phyloP scores from a whole-genome alignment of 2,888 invertebrate genomes.

The Dilophus febrilis region DNA sequence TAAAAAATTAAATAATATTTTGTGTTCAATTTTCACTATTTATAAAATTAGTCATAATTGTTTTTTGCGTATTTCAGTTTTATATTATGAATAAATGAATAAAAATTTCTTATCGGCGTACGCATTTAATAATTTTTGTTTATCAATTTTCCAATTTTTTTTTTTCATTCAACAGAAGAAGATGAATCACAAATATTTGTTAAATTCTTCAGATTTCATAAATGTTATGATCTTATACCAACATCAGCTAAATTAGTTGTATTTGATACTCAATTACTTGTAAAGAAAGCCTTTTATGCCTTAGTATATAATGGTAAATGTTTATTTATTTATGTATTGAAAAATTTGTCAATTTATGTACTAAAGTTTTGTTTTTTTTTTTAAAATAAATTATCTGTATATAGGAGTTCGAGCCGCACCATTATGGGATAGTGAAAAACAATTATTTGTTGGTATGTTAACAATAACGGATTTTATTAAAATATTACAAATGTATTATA shows the following conservation, averaged over 20 bases:
- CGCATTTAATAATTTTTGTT: not conserved
- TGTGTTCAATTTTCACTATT: not conserved
- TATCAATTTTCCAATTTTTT: constrained; percentile 6
- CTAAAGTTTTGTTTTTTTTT: constrained; percentile 6
- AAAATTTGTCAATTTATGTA: not conserved
- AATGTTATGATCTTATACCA: constrained; percentile 98
- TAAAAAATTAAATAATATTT: not conserved
- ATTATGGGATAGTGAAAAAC: constrained; percentile 85
- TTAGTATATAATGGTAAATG: constrained; percentile 87
- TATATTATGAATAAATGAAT: not conserved
- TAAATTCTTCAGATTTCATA: constrained; percentile 99
- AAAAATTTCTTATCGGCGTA: not conserved
- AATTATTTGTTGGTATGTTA: constrained; percentile 94
- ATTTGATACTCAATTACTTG: constrained; percentile 94
- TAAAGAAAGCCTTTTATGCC: constrained; percentile 98
- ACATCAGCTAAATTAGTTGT: constrained; percentile 98
- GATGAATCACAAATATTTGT: constrained; percentile 95
- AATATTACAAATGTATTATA: constrained; percentile 95
- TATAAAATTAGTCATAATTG: not conserved
- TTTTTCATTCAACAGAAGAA: constrained; percentile 54
- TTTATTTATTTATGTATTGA: not conserved
- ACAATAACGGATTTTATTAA: constrained; percentile 99
- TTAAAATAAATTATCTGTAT: constrained; percentile 11
- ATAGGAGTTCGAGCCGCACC: constrained; percentile 93
- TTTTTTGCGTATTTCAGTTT: not conserved